Base-by-base conservation (phyloP, 2,888 invertebrate species). In the Andrena flavipes region DNA sequence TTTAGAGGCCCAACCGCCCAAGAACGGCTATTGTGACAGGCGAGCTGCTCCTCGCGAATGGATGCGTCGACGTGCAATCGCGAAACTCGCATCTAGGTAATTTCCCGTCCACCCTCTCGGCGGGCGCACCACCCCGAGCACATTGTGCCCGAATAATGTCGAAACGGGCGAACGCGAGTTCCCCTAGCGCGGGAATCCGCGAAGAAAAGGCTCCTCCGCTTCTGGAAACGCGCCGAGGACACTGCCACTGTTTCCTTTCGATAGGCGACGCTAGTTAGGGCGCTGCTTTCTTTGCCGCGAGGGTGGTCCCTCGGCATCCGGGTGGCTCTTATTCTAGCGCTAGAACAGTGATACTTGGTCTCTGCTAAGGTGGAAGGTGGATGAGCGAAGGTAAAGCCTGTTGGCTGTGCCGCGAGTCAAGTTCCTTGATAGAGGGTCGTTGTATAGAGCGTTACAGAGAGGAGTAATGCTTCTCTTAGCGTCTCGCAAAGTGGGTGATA, bases 1-100 rank as follows among this genome's bases (percentile, higher is more conserved):
- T 91, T 89, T 16, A 81, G 73, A 76, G 77, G 84, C 77, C 80
- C 89, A 90, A 90, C 87, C 85, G 86, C 79, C 88, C 88, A 85
- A 76, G 73, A 26, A 78, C 67, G 72, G 48, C 76, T 62, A 89
- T 89, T 87, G 87, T 86, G 56, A 35, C 10, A 4, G 5, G 29
- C 20, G 26, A n/a, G 23, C 56, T 20, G 67, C 35, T 42, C 6
- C 62, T 10, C 51, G 64, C 68, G 51, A 63, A 80, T 67, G 54
- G 64, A 77, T 20, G 65, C 56, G 64, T 42, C 48, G 68, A 48
- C 13, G 72, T 49, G 33, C 26, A 42, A 10, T 64, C 71, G 70
- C 54, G 67, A 74, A 80, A 65, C 59, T 68, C 56, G 67, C 78
- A 73, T 72, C 76, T 48, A 82, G 84, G 76, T 56, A 85, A 85